Evolutionary conservation across 2,888 invertebrate species (phyloP).

Genomic region (Ariolimax columbianus): DNA sequence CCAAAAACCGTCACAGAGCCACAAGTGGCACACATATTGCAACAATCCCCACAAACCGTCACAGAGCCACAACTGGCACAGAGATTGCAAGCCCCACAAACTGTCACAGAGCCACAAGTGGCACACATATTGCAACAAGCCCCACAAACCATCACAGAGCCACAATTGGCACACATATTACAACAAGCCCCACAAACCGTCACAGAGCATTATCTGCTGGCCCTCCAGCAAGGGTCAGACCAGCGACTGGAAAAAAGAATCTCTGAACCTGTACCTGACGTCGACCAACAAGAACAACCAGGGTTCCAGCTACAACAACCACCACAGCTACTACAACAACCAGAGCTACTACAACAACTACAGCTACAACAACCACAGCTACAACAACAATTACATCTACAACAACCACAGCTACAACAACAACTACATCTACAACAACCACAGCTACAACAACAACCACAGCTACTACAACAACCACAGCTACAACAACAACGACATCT

Average conservation of each 20-base stretch:
- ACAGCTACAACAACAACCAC: conserved; percentile 29
- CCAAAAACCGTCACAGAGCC: conserved; percentile 25
- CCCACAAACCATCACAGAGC: too few relatives aligned
- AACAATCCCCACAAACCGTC: not conserved
- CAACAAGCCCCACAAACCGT: not conserved
- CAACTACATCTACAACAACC: not conserved
- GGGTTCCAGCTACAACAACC: too few relatives aligned
- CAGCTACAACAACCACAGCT: too few relatives aligned
- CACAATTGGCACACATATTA: not conserved
- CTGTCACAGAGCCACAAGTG: not conserved
- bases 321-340: too few relatives aligned
- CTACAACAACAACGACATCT: not conserved
- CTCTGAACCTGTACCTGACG: too few relatives aligned
- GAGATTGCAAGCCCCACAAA: not conserved
- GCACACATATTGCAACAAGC: not conserved
- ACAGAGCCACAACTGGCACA: not conserved
- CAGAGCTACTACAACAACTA: too few relatives aligned
- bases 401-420: conserved; percentile 10
- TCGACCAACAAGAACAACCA: not conserved
- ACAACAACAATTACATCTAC: not conserved
- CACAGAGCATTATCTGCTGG: conserved; percentile 43
- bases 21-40: too few relatives aligned
- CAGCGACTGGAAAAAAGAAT: conserved; percentile 11
- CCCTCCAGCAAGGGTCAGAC: conserved; percentile 39
- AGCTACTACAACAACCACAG: conserved; percentile 22